Evolutionary conservation across 30 jellyfish, hydroid and myxozoan genomes (phyloP).

Genomic region (Mastigias papua): DNA sequence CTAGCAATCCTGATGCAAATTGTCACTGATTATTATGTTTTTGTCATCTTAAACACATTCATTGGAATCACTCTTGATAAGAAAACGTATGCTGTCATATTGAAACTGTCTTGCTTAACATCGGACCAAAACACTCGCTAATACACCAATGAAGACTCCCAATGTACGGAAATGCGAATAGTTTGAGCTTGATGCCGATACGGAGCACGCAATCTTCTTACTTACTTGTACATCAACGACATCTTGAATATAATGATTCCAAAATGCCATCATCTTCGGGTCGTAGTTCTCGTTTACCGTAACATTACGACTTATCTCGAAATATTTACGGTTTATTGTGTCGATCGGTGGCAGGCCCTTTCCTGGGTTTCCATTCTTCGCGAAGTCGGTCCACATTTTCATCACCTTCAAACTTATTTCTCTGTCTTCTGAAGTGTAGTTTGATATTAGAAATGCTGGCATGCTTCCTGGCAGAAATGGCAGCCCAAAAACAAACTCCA

Average conservation of each 20-base stretch:
- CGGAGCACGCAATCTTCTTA: not conserved
- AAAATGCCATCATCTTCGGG: conserved; percentile 50
- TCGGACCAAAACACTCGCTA: not conserved
- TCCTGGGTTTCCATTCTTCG: conserved; percentile 61
- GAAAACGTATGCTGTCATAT: no score
- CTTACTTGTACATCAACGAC: not conserved
- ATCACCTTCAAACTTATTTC: conserved; percentile 16
- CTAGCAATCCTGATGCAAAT: no score
- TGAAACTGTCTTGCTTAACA: no score
- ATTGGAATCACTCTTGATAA: no score
- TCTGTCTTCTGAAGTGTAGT: conserved; percentile 29
- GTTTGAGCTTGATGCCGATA: not conserved
- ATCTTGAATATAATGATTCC: conserved; percentile 22
- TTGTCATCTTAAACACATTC: no score
- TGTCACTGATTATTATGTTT: no score
- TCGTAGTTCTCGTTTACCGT: conserved; percentile 6
- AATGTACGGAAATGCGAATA: not conserved
- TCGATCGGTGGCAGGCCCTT: conserved; percentile 28
- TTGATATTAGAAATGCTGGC: not conserved
- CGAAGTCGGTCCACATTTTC: conserved; percentile 69
- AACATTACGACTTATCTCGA: conserved; percentile 5
- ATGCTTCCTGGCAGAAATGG: conserved; percentile 8
- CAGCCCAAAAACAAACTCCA: conserved; percentile 26
- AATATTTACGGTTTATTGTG: not conserved
- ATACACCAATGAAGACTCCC: not conserved